Conservation (phyloP, 37 sponge, comb jelly and placozoan genomes). For the Beroe ovata region DNA sequence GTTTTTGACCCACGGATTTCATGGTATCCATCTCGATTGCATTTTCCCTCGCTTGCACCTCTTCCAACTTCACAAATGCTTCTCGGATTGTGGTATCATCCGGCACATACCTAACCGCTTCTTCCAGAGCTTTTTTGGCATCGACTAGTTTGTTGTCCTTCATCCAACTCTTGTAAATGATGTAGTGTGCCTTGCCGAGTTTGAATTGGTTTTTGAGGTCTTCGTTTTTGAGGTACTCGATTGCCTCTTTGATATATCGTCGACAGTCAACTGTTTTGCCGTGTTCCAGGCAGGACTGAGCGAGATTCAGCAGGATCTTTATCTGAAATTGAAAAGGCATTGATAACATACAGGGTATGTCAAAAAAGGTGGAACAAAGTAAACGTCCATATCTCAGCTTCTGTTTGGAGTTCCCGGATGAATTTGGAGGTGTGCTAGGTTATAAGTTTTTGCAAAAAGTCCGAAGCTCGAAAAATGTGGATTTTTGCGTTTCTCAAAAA, state of each 20-base stretch:
- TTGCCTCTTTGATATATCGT: background rate
- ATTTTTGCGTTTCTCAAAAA: too few species aligned
- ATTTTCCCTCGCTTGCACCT: conserved; percentile 3
- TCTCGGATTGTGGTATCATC: conserved; percentile 25
- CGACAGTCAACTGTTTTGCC: background rate
- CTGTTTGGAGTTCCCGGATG: too few species aligned
- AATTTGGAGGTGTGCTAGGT: too few species aligned
- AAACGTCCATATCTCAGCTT: too few species aligned
- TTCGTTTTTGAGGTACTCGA: background rate
- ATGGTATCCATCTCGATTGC: conserved; percentile 2
- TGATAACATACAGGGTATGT: too few species aligned
- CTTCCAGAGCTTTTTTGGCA: conserved; percentile 9
- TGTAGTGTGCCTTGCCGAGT: conserved; percentile 36
- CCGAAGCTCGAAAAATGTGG: too few species aligned
- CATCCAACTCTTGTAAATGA: conserved; percentile 43
- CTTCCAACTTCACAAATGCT: conserved; percentile 46
- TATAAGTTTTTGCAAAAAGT: too few species aligned
- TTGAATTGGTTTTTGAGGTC: background rate
- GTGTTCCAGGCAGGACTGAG: conserved; percentile 8
- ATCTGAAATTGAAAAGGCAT: conserved; percentile 4
- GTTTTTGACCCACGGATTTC: background rate
- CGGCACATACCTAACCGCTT: conserved; percentile 2
- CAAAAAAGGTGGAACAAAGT: too few species aligned
- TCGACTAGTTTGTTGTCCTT: conserved; percentile 27
- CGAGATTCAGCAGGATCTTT: conserved; percentile 24